Base-by-base conservation (phyloP, 2,888 invertebrate genomes). In the Heliconius ismenius region DNA sequence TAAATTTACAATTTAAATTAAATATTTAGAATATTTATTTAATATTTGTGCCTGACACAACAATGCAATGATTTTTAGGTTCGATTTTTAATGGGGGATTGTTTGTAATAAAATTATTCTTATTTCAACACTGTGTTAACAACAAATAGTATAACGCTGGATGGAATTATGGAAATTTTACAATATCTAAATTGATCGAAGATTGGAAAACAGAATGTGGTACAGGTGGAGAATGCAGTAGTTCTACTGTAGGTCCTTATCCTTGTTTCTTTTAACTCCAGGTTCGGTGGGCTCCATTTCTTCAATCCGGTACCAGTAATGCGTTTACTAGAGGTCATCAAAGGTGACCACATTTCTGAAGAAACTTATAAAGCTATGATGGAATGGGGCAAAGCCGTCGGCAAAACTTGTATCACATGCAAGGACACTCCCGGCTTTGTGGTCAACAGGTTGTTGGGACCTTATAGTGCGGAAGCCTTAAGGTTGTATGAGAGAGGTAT, bases 361-460 rank as follows among this genome's bases (percentile, higher is more conserved):
- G 96, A 95, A 65, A 97, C 98, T 0, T 97, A 96, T 88, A 88
- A 95, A 76, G 88, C 95, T 26, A 95, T 98, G 91, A 95, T 97
- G 94, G 95, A 95, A 62, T 98, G 97, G 96, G 98, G 98, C 69
- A 96, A 97, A 90, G 91, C 96, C 0, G 94, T 98, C 76, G 98
- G 97, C 60, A 98, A 98, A 92, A 96, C 95, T 11, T 97, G 97
- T 81, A 97, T 98, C 82, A 96, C 97, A 1, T 98, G 98, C 90
- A 98, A 98, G 92, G 98, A 98, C 87, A 98, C 98, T 0, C 98
- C 98, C 43, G 98, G 98, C 2, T 98, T 98, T 89, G 97, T 98
- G 80, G 98, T 98, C 43, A 98, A 98, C 90, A 93, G 98, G 39
- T 94, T 98, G 64, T 93, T 98, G 73, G 97, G 98, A 10, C 98